These are phyloP conservation scores for Neomorphus geoffroyi DNA, from an alignment of 2,797 vertebrate genomes.

Conservation along the genomic window DNA sequence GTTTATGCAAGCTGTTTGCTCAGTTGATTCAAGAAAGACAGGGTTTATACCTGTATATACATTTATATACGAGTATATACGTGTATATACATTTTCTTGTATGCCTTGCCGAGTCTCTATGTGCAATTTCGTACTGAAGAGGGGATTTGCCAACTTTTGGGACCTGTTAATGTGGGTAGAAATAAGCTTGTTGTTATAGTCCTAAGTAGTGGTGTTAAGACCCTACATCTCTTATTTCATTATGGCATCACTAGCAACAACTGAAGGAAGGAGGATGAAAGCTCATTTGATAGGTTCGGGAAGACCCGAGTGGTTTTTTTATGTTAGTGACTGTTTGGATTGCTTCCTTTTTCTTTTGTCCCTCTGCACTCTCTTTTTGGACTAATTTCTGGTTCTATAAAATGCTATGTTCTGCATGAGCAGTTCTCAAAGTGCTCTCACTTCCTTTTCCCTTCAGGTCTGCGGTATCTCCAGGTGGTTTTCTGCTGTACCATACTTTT, in stretches of 20 bases:
- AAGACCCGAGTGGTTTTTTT: not conserved
- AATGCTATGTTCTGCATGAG: not conserved
- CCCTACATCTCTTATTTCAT: not conserved
- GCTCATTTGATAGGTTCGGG: not conserved
- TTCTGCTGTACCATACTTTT: not conserved
- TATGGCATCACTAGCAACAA: not conserved
- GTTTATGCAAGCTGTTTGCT: not conserved
- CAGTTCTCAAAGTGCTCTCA: not conserved
- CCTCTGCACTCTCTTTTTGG: not conserved
- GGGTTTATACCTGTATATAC: not conserved
- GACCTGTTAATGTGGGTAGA: not conserved
- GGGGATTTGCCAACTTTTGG: not conserved
- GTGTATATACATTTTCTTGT: not conserved
- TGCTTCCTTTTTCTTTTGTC: not conserved
- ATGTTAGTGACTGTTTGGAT: not conserved
- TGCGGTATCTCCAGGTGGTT: not conserved
- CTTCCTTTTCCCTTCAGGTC: not conserved
- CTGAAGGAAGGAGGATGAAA: not conserved
- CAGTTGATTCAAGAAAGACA: accelerated
- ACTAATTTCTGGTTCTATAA: not conserved
- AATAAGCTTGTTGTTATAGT: not conserved
- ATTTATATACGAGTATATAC: too few species aligned
- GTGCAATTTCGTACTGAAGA: not conserved
- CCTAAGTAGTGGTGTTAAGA: not conserved
- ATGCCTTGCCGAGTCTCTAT: not conserved